These are phyloP conservation scores for Sphenodon punctatus DNA, from an alignment of 2,797 vertebrate genomes.

Conservation along the genomic window DNA sequence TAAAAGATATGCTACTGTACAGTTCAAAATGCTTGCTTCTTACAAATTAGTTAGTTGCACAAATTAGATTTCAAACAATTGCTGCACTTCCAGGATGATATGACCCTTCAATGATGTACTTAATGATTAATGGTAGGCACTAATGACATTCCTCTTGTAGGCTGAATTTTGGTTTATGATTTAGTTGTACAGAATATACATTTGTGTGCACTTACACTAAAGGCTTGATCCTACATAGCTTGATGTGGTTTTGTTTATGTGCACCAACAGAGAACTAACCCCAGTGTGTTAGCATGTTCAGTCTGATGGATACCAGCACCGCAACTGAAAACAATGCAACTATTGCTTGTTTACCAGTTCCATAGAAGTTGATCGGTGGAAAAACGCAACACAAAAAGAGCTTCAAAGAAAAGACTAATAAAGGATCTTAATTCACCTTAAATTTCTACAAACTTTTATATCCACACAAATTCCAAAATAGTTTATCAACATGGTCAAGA, in stretches of 20 bases:
- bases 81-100: slow-evolving; percentile 66
- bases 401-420: slow-evolving; percentile 18
- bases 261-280: slow-evolving; percentile 38
- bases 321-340: neutral
- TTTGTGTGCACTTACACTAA: slow-evolving; percentile 65
- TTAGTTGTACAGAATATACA: slow-evolving; percentile 75
- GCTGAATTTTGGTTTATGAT: slow-evolving; percentile 59
- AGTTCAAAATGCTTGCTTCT: slow-evolving; percentile 72
- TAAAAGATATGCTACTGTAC: slow-evolving; percentile 72
- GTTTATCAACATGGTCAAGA: slow-evolving; percentile 45
- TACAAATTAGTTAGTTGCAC: slow-evolving; percentile 71
- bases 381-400: neutral
- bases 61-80: slow-evolving; percentile 69
- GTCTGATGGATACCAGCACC: neutral
- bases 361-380: neutral
- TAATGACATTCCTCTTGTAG: slow-evolving; percentile 69
- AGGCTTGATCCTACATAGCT: slow-evolving; percentile 15
- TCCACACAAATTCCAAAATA: slow-evolving; percentile 39
- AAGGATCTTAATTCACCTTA: slow-evolving; percentile 35
- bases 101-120: slow-evolving; percentile 54
- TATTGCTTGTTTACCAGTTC: too few species aligned
- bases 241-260: neutral
- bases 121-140: slow-evolving; percentile 68
- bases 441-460: slow-evolving; percentile 32
- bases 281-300: neutral